phyloP scores from a whole-genome alignment of 2,888 invertebrate genomes.

The Acrobasis consociella region DNA sequence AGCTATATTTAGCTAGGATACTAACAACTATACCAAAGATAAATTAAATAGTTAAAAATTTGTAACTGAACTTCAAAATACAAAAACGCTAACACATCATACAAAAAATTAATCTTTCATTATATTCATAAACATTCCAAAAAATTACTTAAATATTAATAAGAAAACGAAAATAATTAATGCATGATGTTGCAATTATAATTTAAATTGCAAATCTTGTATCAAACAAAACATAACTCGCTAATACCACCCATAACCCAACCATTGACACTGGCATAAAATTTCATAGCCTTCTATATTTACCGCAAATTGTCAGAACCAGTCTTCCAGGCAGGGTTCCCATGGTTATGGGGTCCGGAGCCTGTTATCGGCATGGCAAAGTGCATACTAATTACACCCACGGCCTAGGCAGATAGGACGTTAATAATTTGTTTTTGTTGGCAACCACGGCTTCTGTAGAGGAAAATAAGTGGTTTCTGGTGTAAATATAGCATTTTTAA shows the following conservation, averaged over 20 bases:
- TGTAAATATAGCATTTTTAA: too few relatives aligned
- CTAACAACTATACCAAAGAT: too few relatives aligned
- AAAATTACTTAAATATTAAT: too few relatives aligned
- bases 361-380: conserved; percentile 41
- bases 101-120: too few relatives aligned
- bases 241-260: conserved; percentile 4
- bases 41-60: too few relatives aligned
- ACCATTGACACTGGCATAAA: conserved; percentile 17
- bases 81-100: too few relatives aligned
- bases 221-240: conserved; percentile 7
- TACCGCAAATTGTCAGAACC: conserved; percentile 26
- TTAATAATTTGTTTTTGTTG: conserved; percentile 5
- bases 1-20: too few relatives aligned
- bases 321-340: conserved; percentile 19
- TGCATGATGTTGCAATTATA: not conserved
- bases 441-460: not conserved
- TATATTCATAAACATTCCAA: too few relatives aligned
- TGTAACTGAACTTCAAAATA: too few relatives aligned
- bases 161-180: not conserved
- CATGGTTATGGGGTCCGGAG: conserved; percentile 36
- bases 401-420: conserved; percentile 7
- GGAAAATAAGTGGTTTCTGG: not conserved
- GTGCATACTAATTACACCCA: conserved; percentile 51
- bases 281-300: conserved; percentile 21
- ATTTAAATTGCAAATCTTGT: not conserved